Conservation (phyloP, 1,140 invertebrate genomes). For the Dinoponera quadriceps region DNA sequence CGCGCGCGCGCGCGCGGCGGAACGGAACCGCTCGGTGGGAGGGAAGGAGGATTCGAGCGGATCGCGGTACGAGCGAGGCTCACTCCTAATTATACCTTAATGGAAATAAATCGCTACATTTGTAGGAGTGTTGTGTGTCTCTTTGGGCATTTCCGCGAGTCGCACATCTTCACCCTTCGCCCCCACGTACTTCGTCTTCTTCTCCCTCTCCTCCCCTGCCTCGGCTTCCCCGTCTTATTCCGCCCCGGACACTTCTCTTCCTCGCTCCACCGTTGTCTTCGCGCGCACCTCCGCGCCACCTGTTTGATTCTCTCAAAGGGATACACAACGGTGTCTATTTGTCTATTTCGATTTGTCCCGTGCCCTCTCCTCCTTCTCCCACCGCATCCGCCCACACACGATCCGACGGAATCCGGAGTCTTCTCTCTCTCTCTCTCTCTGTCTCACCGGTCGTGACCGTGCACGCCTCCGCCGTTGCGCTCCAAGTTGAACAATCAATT, state of each 20-base stretch:
- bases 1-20: not conserved
- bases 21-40: conserved; percentile 4
- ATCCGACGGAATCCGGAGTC: conserved; percentile 47
- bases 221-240: not conserved
- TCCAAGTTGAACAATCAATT: conserved; percentile 80
- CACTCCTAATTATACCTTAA: conserved; percentile 78
- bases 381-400: not conserved
- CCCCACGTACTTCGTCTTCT: conserved; percentile 37
- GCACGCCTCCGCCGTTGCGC: conserved; percentile 29
- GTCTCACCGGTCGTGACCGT: no score
- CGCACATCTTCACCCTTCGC: not conserved
- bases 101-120: conserved; percentile 84
- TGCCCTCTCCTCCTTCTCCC: not conserved
- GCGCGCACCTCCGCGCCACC: conserved; percentile 67
- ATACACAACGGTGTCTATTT: conserved; percentile 72
- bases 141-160: conserved; percentile 65
- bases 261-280: conserved; percentile 46
- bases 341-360: conserved; percentile 76
- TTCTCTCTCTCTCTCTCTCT: not conserved
- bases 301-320: conserved; percentile 77
- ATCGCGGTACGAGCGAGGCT: conserved; percentile 59
- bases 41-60: conserved; percentile 20
- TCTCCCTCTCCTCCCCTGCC: not conserved
- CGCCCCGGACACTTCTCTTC: not conserved
- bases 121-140: conserved; percentile 75